Conservation (phyloP, 1,140 invertebrate genomes). For the Himalopsyche phryganea region DNA sequence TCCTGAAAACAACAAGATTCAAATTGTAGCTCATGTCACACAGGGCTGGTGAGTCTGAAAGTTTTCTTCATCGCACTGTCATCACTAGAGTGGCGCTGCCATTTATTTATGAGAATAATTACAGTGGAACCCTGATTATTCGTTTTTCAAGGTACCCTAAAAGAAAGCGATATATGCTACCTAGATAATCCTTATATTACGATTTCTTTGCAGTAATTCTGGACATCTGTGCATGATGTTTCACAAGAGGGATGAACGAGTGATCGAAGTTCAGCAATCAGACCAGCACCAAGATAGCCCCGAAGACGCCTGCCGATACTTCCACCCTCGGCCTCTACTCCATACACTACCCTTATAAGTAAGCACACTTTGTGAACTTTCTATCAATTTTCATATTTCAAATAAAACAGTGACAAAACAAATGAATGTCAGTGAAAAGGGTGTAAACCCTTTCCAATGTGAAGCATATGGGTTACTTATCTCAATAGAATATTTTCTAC, state of each 20-base stretch:
- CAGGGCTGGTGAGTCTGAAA: slow-evolving; percentile 64
- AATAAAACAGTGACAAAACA: no score
- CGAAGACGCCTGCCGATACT: slow-evolving; percentile 56
- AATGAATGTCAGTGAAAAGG: no score
- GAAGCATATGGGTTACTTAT: no score
- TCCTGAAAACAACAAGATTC: slow-evolving; percentile 57
- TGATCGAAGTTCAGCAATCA: slow-evolving; percentile 74
- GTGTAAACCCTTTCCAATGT: no score
- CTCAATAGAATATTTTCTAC: no score
- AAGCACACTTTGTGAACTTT: slow-evolving; percentile 49
- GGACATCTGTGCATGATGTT: slow-evolving; percentile 84
- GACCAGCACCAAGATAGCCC: slow-evolving; percentile 50
- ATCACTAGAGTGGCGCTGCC: no score
- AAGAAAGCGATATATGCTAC: no score
- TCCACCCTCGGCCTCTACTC: slow-evolving; percentile 51
- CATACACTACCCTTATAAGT: slow-evolving; percentile 74
- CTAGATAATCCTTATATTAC: no score
- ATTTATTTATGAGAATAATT: no score
- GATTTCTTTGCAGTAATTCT: slow-evolving; percentile 76
- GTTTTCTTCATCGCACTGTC: no score
- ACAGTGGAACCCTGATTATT: no score
- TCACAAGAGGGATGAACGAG: slow-evolving; percentile 72
- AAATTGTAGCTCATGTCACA: slow-evolving; percentile 69
- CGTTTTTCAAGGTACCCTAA: no score
- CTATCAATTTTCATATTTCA: background rate